These are phyloP conservation scores for Iphiclides podalirius DNA, from an alignment of 2,888 invertebrate species.

Conservation along the genomic window DNA sequence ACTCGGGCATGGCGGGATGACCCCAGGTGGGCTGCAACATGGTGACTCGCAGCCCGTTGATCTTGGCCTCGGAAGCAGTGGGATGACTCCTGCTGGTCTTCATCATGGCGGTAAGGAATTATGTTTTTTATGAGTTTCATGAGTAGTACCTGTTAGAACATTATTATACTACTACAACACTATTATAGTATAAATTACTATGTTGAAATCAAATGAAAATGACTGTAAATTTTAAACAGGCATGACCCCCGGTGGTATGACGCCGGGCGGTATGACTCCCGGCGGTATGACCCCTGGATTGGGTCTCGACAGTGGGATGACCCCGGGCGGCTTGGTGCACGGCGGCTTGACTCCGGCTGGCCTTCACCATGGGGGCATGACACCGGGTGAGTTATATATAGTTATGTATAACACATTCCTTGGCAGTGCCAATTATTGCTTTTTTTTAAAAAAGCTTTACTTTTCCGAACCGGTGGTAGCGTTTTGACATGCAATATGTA, in stretches of 20 bases:
- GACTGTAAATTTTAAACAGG: no score
- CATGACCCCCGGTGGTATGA: slow-evolving; percentile 42
- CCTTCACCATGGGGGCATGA: slow-evolving; percentile 61
- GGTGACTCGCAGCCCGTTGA: slow-evolving; percentile 40
- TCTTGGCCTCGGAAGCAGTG: slow-evolving; percentile 61
- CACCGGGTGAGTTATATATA: slow-evolving; percentile 37
- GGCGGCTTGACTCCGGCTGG: slow-evolving; percentile 54
- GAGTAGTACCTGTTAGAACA: no score
- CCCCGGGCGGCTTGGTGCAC: slow-evolving; percentile 45
- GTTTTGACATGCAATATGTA: no score
- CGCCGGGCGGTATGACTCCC: slow-evolving; percentile 53
- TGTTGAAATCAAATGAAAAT: no score
- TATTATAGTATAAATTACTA: no score
- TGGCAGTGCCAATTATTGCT: no score
- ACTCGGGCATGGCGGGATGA: slow-evolving; percentile 62
- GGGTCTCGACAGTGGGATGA: slow-evolving; percentile 51
- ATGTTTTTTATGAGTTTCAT: no score
- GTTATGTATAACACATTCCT: no score
- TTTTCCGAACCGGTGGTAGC: no score
- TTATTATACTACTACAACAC: no score
- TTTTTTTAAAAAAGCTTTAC: no score
- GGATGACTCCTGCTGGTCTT: slow-evolving; percentile 45
- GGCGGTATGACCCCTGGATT: slow-evolving; percentile 59
- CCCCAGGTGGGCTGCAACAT: slow-evolving; percentile 43
- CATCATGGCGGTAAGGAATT: slow-evolving; percentile 42